Evolutionary conservation across 1,140 invertebrate genomes (phyloP).

Genomic region (Drosophila jambulina): DNA sequence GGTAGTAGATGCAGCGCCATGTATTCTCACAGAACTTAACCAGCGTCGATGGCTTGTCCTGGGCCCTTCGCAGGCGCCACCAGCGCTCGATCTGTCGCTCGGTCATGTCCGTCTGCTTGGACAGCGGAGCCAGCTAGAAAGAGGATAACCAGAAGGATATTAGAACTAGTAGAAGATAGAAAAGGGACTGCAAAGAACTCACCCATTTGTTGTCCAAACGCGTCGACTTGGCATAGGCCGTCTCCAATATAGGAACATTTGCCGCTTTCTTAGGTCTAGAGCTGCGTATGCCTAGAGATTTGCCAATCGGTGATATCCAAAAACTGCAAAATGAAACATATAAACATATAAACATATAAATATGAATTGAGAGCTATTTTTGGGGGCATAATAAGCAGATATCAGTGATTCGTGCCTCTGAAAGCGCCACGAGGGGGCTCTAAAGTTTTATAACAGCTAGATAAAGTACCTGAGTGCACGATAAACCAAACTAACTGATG

Average conservation of each 20-base stretch:
- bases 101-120: conserved; percentile 95
- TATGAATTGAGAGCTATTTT: conserved; percentile 2
- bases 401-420: not conserved
- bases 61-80: conserved; percentile 92
- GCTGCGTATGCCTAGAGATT: conserved; percentile 91
- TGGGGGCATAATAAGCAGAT: not conserved
- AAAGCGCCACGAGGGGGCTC: not conserved
- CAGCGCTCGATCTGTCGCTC: conserved; percentile 96
- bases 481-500: not conserved
- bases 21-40: conserved; percentile 97
- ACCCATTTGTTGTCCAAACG: conserved; percentile 92
- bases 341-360: conserved; percentile 1
- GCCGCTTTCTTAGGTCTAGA: conserved; percentile 90
- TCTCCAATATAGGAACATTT: conserved; percentile 90
- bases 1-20: conserved; percentile 96
- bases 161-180: not conserved
- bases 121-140: conserved; percentile 89
- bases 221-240: conserved; percentile 88
- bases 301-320: conserved; percentile 91
- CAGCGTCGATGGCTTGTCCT: conserved; percentile 94
- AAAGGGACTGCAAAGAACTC: conserved; percentile 48
- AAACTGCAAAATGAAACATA: conserved; percentile 87
- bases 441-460: not conserved
- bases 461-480: not conserved
- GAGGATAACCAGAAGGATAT: not conserved